Percentiles rank a stretch among this genome's conserved stretches.
These are phyloP conservation scores for Melanophora roralis DNA, from an alignment of 2,888 invertebrate species.

Conservation along the genomic window DNA sequence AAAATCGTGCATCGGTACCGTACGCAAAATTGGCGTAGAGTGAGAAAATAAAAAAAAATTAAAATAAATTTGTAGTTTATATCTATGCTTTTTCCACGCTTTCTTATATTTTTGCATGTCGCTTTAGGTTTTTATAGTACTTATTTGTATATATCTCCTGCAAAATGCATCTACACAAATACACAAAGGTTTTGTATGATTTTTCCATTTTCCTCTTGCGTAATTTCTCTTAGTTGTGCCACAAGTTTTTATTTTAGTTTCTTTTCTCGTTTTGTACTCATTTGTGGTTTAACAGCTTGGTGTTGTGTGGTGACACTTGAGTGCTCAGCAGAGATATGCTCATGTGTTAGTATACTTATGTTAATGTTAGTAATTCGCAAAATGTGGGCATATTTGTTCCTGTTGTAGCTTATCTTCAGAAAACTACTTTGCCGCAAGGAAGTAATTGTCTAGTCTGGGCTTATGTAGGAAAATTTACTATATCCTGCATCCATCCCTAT, in stretches of 20 bases:
- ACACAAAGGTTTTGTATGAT: constrained; percentile 5
- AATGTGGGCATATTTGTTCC: no score
- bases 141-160: constrained; percentile 59
- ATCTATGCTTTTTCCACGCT: neutral
- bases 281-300: constrained; percentile 64
- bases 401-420: no score
- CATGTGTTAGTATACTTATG: constrained; percentile 52
- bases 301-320: constrained; percentile 64
- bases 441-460: constrained; percentile 60
- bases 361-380: no score
- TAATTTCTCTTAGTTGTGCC: constrained; percentile 24
- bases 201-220: neutral
- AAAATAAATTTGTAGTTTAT: constrained; percentile 6
- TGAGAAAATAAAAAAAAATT: constrained; percentile 8
- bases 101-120: neutral
- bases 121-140: constrained; percentile 45
- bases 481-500: constrained; percentile 58
- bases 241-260: constrained; percentile 40
- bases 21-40: constrained; percentile 28
- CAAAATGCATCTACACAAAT: constrained; percentile 16
- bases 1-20: no score
- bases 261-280: constrained; percentile 60
- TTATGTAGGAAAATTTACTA: constrained; percentile 61
- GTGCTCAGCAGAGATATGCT: constrained; percentile 66
- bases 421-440: constrained; percentile 57